Base-by-base conservation (phyloP, 2,113 vertebrate genomes). In the Progne subis region DNA sequence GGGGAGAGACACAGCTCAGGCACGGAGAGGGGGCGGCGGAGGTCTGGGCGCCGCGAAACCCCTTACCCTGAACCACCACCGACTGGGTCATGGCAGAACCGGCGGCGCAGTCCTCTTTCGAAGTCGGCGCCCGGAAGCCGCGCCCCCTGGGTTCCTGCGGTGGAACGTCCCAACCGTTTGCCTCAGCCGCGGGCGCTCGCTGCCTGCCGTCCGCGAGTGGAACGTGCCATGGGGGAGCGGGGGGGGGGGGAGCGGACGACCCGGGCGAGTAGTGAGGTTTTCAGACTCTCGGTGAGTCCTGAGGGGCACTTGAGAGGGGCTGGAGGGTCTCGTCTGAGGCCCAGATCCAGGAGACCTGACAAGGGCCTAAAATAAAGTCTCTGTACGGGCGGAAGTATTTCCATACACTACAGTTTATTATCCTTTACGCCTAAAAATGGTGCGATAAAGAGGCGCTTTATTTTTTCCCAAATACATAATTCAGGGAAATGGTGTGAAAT, bases 31-130 rank as follows among this genome's bases (percentile, higher is more conserved):
- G 13, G 4, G 8, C 2, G 4, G 4, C 2, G 14, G 2, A 2
- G 5, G 1, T 9, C 8, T 6, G 23, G 16, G 6, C 14, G 1
- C 21, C 59, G 0, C 2, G 2, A n/a, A 3, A 11, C 28, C 91
- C 94, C 98, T 98, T 96, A 99, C 99, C 99, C 97, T 99, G 99
- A 5, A 99, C 96, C 39, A 99, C 98, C 52, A 99, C 97, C 0
- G 99, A 99, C 97, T 99, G 99, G 0, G 99, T 98, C 99, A 99
- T 99, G 17, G 29, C 49, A 8, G 6, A 14, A 8, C 21, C 14
- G 9, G 26, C 3, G 2, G 3, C 32, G 1, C 6, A 4, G 0
- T 4, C 24, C 31, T 0, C 11, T 18, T 83, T 87, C 80, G 47
- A 91, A 78, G 20, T 8, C 29, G 37, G 65, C 91, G 72, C 82